Percentiles rank a stretch among this genome's conserved stretches.
These are phyloP conservation scores for Orchesella cincta DNA, from an alignment of 1,140 invertebrate species.

Conservation along the genomic window DNA sequence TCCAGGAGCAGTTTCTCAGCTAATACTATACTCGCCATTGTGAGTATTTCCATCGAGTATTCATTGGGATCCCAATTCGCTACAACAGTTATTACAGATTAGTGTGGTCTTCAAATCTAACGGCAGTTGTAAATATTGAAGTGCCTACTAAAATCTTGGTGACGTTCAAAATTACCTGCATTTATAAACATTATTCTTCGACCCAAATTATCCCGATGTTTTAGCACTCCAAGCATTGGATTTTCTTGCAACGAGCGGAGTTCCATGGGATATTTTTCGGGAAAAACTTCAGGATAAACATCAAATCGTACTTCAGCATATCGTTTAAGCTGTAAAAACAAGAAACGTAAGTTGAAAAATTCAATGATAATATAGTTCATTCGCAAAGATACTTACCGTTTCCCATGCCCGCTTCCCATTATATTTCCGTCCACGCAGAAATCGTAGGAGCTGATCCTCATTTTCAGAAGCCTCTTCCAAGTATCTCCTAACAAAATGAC, in stretches of 20 bases:
- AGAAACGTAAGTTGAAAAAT: not conserved
- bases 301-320: slow-evolving; percentile 2
- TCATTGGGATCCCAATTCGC: not conserved
- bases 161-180: not conserved
- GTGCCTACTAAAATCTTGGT: not conserved
- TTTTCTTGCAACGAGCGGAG: not conserved
- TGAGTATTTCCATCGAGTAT: not conserved
- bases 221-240: not conserved
- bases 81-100: not conserved
- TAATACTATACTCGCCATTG: not conserved
- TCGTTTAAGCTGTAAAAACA: not conserved
- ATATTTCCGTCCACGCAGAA: not conserved
- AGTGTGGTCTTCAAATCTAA: not conserved
- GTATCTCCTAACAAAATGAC: not conserved
- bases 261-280: not conserved
- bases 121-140: not conserved
- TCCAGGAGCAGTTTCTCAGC: not conserved
- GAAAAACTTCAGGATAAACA: slow-evolving; percentile 3
- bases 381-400: not conserved
- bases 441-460: not conserved
- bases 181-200: not conserved
- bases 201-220: not conserved
- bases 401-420: not conserved
- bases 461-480: not conserved
- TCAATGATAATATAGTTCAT: not conserved